Evolutionary conservation across 53 echinoderm and acorn worm species (phyloP).

Genomic region (Actinopyga echinites): DNA sequence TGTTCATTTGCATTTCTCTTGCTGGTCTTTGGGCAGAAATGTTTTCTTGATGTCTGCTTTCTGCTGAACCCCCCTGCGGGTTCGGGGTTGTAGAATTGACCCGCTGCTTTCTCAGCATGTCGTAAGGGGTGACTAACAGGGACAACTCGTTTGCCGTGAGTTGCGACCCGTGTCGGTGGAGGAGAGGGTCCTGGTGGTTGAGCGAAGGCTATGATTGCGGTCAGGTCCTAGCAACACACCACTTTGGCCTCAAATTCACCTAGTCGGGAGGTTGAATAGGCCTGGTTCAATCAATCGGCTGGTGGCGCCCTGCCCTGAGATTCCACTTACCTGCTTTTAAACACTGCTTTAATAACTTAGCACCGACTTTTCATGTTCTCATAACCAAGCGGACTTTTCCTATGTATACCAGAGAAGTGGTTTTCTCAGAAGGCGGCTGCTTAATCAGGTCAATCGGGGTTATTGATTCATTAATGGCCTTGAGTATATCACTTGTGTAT

Average conservation of each 20-base stretch:
- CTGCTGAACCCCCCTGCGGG: too few relatives aligned
- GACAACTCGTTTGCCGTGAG: conserved; percentile 39
- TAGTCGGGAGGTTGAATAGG: conserved; percentile 23
- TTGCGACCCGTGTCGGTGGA: conserved; percentile 43
- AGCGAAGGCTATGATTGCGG: conserved; percentile 19
- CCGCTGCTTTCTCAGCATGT: background rate
- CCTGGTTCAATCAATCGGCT: conserved; percentile 41
- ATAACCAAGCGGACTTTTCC: too few relatives aligned
- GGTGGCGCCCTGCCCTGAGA: conserved; percentile 32
- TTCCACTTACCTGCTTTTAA: background rate
- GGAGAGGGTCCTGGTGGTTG: conserved; percentile 38
- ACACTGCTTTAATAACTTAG: too few relatives aligned
- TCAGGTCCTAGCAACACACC: background rate
- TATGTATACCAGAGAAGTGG: background rate
- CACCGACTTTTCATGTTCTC: too few relatives aligned
- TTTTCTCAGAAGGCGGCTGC: conserved; percentile 37
- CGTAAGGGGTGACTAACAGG: conserved; percentile 2
- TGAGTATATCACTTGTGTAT: conserved; percentile 35
- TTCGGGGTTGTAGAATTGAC: too few relatives aligned
- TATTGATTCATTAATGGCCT: background rate
- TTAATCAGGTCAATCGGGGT: conserved; percentile 41
- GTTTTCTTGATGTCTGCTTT: too few relatives aligned
- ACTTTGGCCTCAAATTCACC: conserved; percentile 39
- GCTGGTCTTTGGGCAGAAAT: too few relatives aligned
- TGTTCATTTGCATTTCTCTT: too few relatives aligned